Conservation (phyloP, 35 echinoderm and acorn worm species). For the Lytechinus variegatus region DNA sequence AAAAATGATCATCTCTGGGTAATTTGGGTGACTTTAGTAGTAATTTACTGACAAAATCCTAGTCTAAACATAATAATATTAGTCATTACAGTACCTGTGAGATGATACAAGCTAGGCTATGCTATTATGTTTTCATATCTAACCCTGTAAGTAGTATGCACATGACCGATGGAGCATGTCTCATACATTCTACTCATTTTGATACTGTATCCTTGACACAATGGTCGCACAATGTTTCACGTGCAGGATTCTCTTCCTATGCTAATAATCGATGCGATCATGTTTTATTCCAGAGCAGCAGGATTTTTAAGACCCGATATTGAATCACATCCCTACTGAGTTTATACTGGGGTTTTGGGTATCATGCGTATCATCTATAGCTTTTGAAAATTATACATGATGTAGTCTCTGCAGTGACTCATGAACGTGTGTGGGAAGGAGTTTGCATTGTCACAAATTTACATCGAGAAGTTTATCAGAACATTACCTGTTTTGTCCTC, state of each 20-base stretch:
- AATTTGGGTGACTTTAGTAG: no score
- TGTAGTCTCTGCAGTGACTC: not conserved
- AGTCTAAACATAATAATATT: no score
- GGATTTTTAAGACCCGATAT: not conserved
- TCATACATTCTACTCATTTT: not conserved
- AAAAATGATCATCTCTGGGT: no score
- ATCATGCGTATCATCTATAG: not conserved
- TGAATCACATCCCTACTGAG: not conserved
- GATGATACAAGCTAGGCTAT: not conserved
- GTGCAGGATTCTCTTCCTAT: not conserved
- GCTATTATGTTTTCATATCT: not conserved
- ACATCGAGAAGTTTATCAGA: not conserved
- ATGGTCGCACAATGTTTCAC: not conserved
- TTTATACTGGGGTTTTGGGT: not conserved
- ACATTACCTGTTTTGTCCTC: no score
- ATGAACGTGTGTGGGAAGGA: not conserved
- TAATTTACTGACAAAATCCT: no score
- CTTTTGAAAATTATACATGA: not conserved
- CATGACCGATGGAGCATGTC: not conserved
- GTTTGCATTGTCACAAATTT: not conserved
- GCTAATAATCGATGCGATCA: constrained; percentile 11
- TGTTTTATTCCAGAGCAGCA: not conserved
- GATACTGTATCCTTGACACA: not conserved
- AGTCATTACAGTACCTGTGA: no score
- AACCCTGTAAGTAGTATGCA: not conserved